Evolutionary conservation across 2,113 vertebrate species (phyloP).

Genomic region (Cinclus cinclus): DNA sequence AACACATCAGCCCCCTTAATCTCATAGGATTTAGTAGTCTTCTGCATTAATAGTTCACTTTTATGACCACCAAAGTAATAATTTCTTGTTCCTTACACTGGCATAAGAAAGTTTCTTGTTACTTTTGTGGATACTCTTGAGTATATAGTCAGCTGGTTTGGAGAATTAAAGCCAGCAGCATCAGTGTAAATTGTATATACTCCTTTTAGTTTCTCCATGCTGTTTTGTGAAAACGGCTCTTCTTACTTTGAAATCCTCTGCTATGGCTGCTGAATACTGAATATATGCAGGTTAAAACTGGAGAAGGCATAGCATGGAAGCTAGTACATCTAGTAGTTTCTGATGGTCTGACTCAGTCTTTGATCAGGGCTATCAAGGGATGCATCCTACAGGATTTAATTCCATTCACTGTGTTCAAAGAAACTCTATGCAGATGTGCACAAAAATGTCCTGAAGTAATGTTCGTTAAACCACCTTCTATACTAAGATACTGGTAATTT

Average conservation of each 20-base stretch:
- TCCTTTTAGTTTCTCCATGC: not conserved
- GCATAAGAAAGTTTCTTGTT: not conserved
- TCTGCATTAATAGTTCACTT: conserved; percentile 1
- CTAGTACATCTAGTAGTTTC: not conserved
- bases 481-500: not conserved
- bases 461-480: not conserved
- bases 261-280: not conserved
- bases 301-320: not conserved
- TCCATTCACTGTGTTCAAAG: not conserved
- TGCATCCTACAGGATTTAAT: not conserved
- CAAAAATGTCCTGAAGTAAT: not conserved
- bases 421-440: not conserved
- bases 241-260: not conserved
- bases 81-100: not conserved
- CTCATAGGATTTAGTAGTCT: not conserved
- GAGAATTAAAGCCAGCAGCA: not conserved
- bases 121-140: not conserved
- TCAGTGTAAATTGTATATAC: not conserved
- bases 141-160: not conserved
- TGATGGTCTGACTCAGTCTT: not conserved
- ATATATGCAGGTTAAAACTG: not conserved
- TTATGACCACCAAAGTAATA: not conserved
- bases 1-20: not conserved
- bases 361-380: not conserved
- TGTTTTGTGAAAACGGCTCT: not conserved